phyloP scores from a whole-genome alignment of 2,888 invertebrate species.

The Cephus pulcher region DNA sequence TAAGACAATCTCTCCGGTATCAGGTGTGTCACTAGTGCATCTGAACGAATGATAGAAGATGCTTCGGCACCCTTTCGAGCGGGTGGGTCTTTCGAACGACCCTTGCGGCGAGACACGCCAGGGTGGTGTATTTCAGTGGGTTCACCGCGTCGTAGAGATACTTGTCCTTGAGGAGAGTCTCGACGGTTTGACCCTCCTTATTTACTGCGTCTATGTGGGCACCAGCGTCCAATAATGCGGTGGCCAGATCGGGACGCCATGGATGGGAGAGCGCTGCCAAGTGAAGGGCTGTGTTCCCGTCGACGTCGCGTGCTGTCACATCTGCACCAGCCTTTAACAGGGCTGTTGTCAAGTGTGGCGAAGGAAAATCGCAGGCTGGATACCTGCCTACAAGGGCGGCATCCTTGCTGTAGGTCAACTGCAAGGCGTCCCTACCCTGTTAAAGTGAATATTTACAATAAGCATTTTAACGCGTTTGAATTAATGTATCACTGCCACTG shows the following conservation, averaged over 20 bases:
- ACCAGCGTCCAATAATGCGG: slow-evolving; percentile 80
- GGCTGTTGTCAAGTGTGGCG: slow-evolving; percentile 77
- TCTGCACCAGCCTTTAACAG: slow-evolving; percentile 86
- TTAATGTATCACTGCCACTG: slow-evolving; percentile 21
- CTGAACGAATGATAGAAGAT: slow-evolving; percentile 51
- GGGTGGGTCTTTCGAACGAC: slow-evolving; percentile 71
- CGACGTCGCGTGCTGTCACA: slow-evolving; percentile 82
- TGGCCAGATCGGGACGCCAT: slow-evolving; percentile 72
- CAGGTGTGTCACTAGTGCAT: slow-evolving; percentile 45
- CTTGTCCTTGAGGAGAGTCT: slow-evolving; percentile 74
- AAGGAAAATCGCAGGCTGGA: slow-evolving; percentile 79
- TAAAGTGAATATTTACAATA: slow-evolving; percentile 38
- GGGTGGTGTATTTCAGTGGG: slow-evolving; percentile 81
- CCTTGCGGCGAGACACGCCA: slow-evolving; percentile 89
- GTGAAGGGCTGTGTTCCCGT: slow-evolving; percentile 90
- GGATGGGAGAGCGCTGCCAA: slow-evolving; percentile 81
- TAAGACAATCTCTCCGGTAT: background rate
- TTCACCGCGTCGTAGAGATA: slow-evolving; percentile 77
- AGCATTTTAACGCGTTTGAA: background rate
- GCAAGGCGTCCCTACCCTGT: slow-evolving; percentile 78
- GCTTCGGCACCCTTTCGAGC: slow-evolving; percentile 45
- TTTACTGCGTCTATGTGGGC: slow-evolving; percentile 89
- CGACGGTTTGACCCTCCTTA: slow-evolving; percentile 81
- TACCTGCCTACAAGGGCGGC: slow-evolving; percentile 76
- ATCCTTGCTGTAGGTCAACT: slow-evolving; percentile 87